Evolutionary conservation across 2,888 invertebrate species (phyloP), one percentile per base, ranked within the genome.

Genomic region (Coelogynopora nodosa): DNA sequence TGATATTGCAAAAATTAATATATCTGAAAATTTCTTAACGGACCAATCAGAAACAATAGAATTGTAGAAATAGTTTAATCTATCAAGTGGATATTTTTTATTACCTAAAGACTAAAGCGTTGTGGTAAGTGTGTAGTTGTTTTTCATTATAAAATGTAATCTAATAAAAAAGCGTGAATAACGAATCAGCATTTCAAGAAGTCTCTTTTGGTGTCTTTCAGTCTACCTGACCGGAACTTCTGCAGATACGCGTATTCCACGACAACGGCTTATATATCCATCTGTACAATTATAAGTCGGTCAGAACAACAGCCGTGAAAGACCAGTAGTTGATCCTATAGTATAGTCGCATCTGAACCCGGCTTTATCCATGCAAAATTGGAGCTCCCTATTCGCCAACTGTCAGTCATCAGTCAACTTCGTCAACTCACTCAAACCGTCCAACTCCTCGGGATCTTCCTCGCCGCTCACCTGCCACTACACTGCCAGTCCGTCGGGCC

Each of bases 311-410:
- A 18, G 10, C 18, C 18, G 49, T 13, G 10, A 5, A 49, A 49
- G 49, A 18, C 49, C 18, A 5, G 18, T 49, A 49, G 49, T 18
- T 49, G 49, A 49, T 49, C 18, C 49, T 18, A 49, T n/a, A n/a
- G n/a, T n/a, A n/a, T n/a, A n/a, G n/a, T n/a, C n/a, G n/a, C n/a
- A n/a, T n/a, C n/a, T n/a, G n/a, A n/a, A n/a, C n/a, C n/a, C n/a
- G n/a, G n/a, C 49, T 13, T 49, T 49, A 49, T 74, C 74, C 23
- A 74, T 74, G 74, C 74, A 74, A 74, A 74, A 5, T 74, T 74
- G 74, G 74, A 23, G 74, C 27, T 23, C 74, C 2, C 23, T 74
- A 2, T 26, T 74, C 74, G 27, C 23, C 18, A 74, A 74, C 27
- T 5, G 74, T 23, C 49, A 49, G 10, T 49, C 49, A 5, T 5